Conservation (phyloP, 2,113 vertebrate species). For the Takifugu bimaculatus region DNA sequence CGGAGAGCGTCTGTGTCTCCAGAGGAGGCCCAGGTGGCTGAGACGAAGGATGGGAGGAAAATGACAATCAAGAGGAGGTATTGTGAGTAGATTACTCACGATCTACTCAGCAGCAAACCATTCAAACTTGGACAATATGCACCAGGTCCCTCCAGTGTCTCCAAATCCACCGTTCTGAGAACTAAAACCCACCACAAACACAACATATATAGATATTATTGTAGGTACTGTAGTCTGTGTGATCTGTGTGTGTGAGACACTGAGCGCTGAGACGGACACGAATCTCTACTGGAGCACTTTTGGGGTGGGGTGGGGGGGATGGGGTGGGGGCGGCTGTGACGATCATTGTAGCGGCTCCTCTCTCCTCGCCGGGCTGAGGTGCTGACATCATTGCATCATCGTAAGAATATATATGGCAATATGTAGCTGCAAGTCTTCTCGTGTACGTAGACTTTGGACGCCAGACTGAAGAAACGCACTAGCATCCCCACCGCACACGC, state of each 20-base stretch:
- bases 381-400: slow-evolving; percentile 66
- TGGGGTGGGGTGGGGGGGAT: slow-evolving; percentile 23
- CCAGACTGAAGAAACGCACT: slow-evolving; percentile 39
- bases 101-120: slow-evolving; percentile 56
- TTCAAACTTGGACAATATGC: slow-evolving; percentile 25
- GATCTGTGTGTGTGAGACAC: slow-evolving; percentile 26
- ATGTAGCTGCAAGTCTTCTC: slow-evolving; percentile 20
- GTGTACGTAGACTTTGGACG: slow-evolving; percentile 35
- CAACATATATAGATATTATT: slow-evolving; percentile 9
- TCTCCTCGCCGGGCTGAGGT: slow-evolving; percentile 41
- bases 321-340: slow-evolving; percentile 47
- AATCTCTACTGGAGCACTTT: slow-evolving; percentile 46
- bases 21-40: too few species aligned
- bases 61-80: slow-evolving; percentile 19
- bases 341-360: slow-evolving; percentile 54
- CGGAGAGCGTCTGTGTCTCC: too few species aligned
- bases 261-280: slow-evolving; percentile 21
- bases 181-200: slow-evolving; percentile 1
- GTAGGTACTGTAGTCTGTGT: neutral
- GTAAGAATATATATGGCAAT: slow-evolving; percentile 52
- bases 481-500: slow-evolving; percentile 2
- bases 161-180: slow-evolving; percentile 10
- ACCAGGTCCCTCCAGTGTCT: slow-evolving; percentile 10
- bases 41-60: slow-evolving; percentile 15
- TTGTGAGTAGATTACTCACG: neutral